Conservation (phyloP, 2,113 vertebrate genomes). For the Aythya baeri region DNA sequence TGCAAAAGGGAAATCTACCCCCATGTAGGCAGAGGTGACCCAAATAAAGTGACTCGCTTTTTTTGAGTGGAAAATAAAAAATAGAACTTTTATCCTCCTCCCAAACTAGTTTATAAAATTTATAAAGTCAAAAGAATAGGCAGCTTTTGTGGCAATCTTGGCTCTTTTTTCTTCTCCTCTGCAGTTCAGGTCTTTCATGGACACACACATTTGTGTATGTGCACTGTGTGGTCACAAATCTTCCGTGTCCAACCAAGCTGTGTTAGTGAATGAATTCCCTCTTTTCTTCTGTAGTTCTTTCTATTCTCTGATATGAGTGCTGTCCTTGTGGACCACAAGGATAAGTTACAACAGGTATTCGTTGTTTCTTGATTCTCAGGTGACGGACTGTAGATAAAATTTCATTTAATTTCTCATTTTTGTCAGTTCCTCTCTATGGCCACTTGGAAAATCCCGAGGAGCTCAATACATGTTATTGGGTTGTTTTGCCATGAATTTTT, state of each 20-base stretch:
- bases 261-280: neutral
- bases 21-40: neutral
- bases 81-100: neutral
- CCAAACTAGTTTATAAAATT: neutral
- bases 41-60: constrained; percentile 1
- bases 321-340: neutral
- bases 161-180: neutral
- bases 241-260: neutral
- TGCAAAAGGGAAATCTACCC: neutral
- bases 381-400: neutral
- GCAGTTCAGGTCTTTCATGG: neutral
- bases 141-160: neutral
- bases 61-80: neutral
- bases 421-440: neutral
- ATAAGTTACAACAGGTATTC: neutral
- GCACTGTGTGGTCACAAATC: neutral
- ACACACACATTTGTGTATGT: neutral
- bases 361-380: neutral
- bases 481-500: neutral
- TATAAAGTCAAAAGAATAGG: neutral
- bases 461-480: neutral
- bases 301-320: neutral
- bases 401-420: neutral
- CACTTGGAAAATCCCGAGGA: neutral
- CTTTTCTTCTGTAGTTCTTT: neutral